These are phyloP conservation scores for Bubo scandiacus DNA, from an alignment of 2,113 vertebrate species.

Conservation along the genomic window DNA sequence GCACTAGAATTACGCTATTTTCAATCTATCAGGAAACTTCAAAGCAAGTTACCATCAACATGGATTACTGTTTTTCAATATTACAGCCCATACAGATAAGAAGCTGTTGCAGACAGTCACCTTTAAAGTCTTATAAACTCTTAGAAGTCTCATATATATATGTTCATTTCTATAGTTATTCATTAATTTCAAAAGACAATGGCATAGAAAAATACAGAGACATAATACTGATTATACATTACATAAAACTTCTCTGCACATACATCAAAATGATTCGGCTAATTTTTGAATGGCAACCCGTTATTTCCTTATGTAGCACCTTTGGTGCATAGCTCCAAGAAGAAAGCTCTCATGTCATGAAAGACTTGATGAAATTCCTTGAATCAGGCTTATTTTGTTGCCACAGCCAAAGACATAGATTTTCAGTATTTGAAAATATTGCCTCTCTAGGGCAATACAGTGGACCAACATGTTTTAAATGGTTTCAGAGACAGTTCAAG, in stretches of 20 bases:
- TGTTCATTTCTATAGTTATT: not conserved
- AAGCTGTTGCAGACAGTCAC: not conserved
- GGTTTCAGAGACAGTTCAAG: not conserved
- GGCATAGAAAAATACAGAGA: not conserved
- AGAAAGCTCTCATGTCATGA: not conserved
- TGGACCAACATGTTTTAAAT: not conserved
- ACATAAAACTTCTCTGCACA: not conserved
- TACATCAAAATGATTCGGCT: not conserved
- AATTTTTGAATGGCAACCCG: not conserved
- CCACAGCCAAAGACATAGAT: rapidly evolving
- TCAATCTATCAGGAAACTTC: slow-evolving; percentile 34
- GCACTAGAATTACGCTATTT: slow-evolving; percentile 16
- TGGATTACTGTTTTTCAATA: not conserved
- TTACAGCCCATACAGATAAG: not conserved
- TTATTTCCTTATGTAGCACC: not conserved
- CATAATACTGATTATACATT: not conserved
- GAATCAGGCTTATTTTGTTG: not conserved
- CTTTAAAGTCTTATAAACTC: not conserved
- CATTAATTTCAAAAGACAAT: not conserved
- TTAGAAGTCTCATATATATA: not conserved
- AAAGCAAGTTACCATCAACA: slow-evolving; percentile 4
- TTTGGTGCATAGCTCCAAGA: not conserved
- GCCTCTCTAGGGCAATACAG: not conserved
- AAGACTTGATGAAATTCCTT: not conserved
- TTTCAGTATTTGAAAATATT: not conserved